Evolutionary conservation across 2,888 invertebrate genomes (phyloP), one percentile per base, ranked within the genome.

Genomic region (Quadroppia sp.): DNA sequence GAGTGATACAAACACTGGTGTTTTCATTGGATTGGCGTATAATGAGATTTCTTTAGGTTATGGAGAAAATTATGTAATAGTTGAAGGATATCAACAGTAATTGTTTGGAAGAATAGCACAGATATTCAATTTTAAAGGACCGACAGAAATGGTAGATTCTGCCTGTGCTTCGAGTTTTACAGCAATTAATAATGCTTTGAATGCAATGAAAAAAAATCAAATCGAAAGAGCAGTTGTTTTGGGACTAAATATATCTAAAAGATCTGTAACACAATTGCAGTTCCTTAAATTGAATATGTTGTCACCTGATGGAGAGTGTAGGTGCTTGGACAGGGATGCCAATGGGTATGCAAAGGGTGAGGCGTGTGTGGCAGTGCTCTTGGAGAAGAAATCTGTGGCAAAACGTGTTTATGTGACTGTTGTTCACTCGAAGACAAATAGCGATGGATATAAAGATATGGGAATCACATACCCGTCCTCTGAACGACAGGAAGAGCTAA

Each of bases 1-100:
- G 72, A 87, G 90, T 79, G 97, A 97, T 73, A 87, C 90, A 11
- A 90, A 88, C 80, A 95, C 95, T 70, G 97, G 96, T 76, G 96
- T 97, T 1, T 98, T 90, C 83, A 88, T 97, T 77, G 97, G 97
- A n/a, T n/a, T n/a, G n/a, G n/a, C n/a, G n/a, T n/a, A n/a, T n/a
- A n/a, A n/a, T n/a, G n/a, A n/a, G n/a, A n/a, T n/a, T n/a, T n/a
- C n/a, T n/a, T 75, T 92, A 91, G n/a, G 92, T 92, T 74, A 88
- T 88, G 77, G 89, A 69, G 17, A 64, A 45, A 45, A 13, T 2
- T 13, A 40, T 40, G n/a, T n/a, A n/a, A n/a, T 40, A 45, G 86
- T 88, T 71, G 71, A 3, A 9, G 50, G 2, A 2, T 74, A 73
- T 36, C 48, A 32, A 17, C 40, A 73, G 2, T 42, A 1, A 0